A percentile compares a stretch with the other conserved stretches of the same genome.
Evolutionary conservation across 2,113 vertebrate genomes (phyloP).

Genomic region (Spea bombifrons): DNA sequence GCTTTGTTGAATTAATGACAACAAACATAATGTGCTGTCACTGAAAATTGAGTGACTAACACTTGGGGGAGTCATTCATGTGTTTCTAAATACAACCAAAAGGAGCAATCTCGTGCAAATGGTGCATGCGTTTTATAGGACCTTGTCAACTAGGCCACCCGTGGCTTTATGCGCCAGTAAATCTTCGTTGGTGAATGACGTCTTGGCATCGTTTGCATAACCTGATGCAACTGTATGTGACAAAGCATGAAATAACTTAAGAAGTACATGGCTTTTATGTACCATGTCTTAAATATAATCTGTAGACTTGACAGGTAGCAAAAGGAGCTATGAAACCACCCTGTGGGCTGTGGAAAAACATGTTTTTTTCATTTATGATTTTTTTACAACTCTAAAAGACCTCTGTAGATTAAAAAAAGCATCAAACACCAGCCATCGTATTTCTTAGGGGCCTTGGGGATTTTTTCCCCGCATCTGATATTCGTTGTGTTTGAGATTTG

Average conservation of each 20-base stretch:
- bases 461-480: slow-evolving; percentile 29
- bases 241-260: slow-evolving; percentile 7
- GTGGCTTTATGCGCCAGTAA: slow-evolving; percentile 11
- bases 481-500: slow-evolving; percentile 19
- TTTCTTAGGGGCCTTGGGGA: not conserved
- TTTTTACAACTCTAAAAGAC: slow-evolving; percentile 59
- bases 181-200: not conserved
- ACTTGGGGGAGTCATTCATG: not conserved
- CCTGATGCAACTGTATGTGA: not conserved
- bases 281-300: not conserved
- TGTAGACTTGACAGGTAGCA: slow-evolving; percentile 17
- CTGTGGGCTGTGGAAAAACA: not conserved
- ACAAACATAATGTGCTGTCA: not conserved
- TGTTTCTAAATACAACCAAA: not conserved
- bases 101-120: not conserved
- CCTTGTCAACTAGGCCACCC: slow-evolving; percentile 18
- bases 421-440: slow-evolving; percentile 43
- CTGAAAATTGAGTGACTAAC: not conserved
- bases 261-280: slow-evolving; percentile 4
- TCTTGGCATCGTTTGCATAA: not conserved
- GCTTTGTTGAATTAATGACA: not conserved
- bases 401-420: slow-evolving; percentile 56
- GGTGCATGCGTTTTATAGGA: slow-evolving; percentile 19
- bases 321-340: not conserved
- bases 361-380: slow-evolving; percentile 63